Conservation (phyloP, 2,888 invertebrate species). For the Lasioglossum morio region DNA sequence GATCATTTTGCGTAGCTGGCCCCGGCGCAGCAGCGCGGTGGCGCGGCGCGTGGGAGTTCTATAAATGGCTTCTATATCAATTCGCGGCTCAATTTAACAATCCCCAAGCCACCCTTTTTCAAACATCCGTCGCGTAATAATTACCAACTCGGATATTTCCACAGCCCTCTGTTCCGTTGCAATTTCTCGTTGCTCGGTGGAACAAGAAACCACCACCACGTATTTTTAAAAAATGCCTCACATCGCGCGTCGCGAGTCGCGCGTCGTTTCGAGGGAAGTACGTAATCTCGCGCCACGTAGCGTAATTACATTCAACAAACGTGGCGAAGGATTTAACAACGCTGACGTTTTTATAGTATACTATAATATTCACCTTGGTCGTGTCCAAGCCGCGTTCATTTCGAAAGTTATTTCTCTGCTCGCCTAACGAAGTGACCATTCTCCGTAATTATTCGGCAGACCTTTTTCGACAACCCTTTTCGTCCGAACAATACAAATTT, state of each 20-base stretch:
- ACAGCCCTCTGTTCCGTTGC: not conserved
- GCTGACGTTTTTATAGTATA: not conserved
- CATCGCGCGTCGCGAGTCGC: no score
- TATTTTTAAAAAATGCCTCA: not conserved
- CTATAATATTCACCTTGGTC: not conserved
- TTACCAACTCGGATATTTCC: not conserved
- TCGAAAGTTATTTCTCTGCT: not conserved
- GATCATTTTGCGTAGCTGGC: slow-evolving; percentile 17
- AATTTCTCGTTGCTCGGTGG: not conserved
- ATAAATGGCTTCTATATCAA: slow-evolving; percentile 48
- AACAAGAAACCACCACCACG: not conserved
- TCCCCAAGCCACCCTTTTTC: not conserved
- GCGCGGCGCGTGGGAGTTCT: slow-evolving; percentile 29
- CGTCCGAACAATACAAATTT: not conserved
- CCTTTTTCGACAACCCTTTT: not conserved
- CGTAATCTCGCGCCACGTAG: not conserved
- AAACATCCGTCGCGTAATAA: slow-evolving; percentile 4
- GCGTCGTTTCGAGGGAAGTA: not conserved
- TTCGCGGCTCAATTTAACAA: slow-evolving; percentile 34
- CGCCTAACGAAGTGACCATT: not conserved
- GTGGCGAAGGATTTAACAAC: not conserved
- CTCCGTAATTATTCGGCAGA: not conserved
- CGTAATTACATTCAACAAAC: slow-evolving; percentile 1
- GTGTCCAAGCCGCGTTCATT: not conserved
- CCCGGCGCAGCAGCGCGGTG: no score